Evolutionary conservation across 1,140 invertebrate genomes (phyloP), one percentile per base, ranked within the genome.

Genomic region (Drosophila athabasca): DNA sequence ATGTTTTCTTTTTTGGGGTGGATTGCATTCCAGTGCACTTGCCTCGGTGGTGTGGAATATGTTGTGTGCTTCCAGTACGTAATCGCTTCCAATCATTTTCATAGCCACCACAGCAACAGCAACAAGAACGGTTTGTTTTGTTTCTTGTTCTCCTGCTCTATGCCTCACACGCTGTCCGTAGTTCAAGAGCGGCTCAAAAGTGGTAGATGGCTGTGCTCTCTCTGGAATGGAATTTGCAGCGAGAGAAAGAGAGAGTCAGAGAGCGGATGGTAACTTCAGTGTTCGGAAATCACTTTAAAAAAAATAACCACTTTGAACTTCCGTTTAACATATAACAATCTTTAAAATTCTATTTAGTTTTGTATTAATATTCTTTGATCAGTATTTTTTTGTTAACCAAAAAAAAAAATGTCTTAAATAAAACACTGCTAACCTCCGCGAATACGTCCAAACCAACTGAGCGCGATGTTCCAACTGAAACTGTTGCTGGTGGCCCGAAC

Each of bases 21-120:
- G 17, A 9, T 19, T 24, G 17, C 46, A 57, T 49, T 24, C 35
- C 26, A n/a, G 44, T 24, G 44, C 68, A 92, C 93, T 93, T 93
- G 96, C 96, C 93, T 96, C 95, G 62, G 96, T 96, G 26, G 97
- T 97, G 90, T 98, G 96, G 84, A 96, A 97, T 45, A 98, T 96
- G 92, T 96, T 97, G 62, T 95, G 95, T 57, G 98, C 93, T 91
- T 98, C 97, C 79, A 98, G 93, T 24, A 96, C 94, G 90, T 97
- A 97, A 85, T 98, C 96, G 77, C 94, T 95, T 22, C 95, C 94
- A 53, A 96, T 95, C 96, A 97, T 96, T 91, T 91, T 91, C 87
- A 91, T 91, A 76, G 75, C 79, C 82, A 68, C 62, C 62, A 13
- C 35, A 39, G 35, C 11, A 39, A 39, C 35, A 9, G 55, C 29